These are phyloP conservation scores for Gonioctena quinquepunctata DNA, from an alignment of 1,140 invertebrate species.

Conservation along the genomic window DNA sequence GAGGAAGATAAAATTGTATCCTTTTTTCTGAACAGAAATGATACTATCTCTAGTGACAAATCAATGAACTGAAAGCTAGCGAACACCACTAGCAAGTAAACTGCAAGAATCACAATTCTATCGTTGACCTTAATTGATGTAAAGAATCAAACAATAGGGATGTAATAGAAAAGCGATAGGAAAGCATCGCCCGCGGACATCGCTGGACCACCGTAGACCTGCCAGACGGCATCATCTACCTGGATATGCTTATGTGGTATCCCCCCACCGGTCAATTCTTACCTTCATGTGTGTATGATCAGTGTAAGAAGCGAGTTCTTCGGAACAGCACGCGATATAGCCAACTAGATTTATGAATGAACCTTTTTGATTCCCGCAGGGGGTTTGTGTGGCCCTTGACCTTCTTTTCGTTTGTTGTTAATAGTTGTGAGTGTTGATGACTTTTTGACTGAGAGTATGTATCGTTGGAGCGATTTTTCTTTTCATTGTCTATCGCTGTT, in stretches of 20 bases:
- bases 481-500: neutral
- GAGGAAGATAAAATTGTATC: no score
- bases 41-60: no score
- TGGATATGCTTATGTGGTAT: conserved; percentile 51
- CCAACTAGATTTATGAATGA: conserved; percentile 41
- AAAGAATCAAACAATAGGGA: conserved; percentile 12
- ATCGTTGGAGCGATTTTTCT: neutral
- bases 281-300: conserved; percentile 56
- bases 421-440: conserved; percentile 7
- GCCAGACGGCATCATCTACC: conserved; percentile 50
- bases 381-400: neutral
- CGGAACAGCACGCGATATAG: conserved; percentile 48
- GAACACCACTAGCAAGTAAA: neutral
- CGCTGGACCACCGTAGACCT: conserved; percentile 28
- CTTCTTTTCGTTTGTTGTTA: neutral
- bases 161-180: neutral
- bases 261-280: conserved; percentile 54
- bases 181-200: neutral
- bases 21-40: no score
- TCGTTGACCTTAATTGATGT: neutral
- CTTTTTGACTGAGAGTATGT: conserved; percentile 12
- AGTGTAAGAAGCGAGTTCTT: conserved; percentile 55
- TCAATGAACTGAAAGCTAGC: no score
- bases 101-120: neutral
- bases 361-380: conserved; percentile 18